phyloP scores from a whole-genome alignment of 2,888 invertebrate species.

The Lasioglossum morio region DNA sequence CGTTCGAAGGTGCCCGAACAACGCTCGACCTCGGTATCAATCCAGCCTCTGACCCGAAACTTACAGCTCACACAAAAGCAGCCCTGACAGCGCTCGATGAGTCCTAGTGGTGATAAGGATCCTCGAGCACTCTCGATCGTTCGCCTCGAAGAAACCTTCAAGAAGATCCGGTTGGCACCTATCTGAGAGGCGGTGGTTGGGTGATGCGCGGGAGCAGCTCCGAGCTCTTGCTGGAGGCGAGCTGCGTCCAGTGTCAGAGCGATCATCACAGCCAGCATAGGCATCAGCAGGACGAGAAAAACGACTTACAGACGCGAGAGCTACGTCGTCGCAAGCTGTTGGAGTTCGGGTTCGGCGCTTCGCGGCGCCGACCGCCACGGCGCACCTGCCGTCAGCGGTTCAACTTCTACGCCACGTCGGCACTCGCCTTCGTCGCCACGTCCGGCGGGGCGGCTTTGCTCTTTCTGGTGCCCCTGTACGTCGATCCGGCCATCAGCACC shows the following conservation, averaged over 20 bases:
- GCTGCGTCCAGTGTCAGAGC: constrained; percentile 87
- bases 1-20: neutral
- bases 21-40: constrained; percentile 37
- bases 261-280: constrained; percentile 84
- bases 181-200: constrained; percentile 63
- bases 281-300: constrained; percentile 78
- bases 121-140: constrained; percentile 62
- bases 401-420: constrained; percentile 90
- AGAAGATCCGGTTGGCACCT: constrained; percentile 58
- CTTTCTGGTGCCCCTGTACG: constrained; percentile 91
- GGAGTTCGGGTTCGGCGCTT: constrained; percentile 83
- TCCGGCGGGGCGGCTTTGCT: constrained; percentile 90
- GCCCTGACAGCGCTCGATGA: constrained; percentile 64
- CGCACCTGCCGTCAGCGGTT: constrained; percentile 89
- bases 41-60: constrained; percentile 29
- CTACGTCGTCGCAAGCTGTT: constrained; percentile 83
- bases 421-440: constrained; percentile 89
- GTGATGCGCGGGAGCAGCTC: constrained; percentile 91
- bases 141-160: constrained; percentile 51
- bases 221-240: constrained; percentile 91
- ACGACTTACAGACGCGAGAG: constrained; percentile 81
- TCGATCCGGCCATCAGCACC: constrained; percentile 89
- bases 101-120: constrained; percentile 58
- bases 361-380: constrained; percentile 84
- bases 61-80: constrained; percentile 39